Evolutionary conservation across 2,113 vertebrate genomes (phyloP).

Genomic region (Tupaia chinensis): DNA sequence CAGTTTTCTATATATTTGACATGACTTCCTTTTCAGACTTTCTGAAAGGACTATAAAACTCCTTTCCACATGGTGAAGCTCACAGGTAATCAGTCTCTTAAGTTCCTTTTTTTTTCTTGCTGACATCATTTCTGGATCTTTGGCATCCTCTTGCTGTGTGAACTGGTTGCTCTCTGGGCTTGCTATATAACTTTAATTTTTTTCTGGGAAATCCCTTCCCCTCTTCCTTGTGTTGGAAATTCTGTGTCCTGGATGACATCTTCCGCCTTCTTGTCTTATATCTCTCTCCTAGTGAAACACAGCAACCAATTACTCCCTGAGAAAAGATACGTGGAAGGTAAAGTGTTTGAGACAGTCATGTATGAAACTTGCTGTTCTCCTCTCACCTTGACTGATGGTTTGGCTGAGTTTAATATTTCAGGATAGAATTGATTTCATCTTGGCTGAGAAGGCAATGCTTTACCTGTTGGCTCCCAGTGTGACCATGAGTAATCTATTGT

Average conservation of each 20-base stretch:
- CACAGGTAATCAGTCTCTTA: not conserved
- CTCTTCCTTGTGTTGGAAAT: not conserved
- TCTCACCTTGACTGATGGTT: not conserved
- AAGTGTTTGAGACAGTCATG: not conserved
- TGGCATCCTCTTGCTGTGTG: not conserved
- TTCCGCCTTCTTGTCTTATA: too few relatives aligned
- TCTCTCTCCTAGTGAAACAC: not conserved
- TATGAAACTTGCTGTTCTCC: not conserved
- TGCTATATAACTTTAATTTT: not conserved
- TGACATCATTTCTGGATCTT: not conserved
- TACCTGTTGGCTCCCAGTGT: not conserved
- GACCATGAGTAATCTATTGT: not conserved
- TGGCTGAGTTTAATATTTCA: not conserved
- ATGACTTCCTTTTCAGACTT: not conserved
- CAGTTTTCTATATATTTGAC: not conserved
- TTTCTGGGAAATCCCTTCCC: not conserved
- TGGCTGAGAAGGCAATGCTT: not conserved
- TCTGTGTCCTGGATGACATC: not conserved
- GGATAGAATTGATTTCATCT: constrained; percentile 6
- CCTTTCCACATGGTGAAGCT: not conserved
- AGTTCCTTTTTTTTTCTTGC: not conserved
- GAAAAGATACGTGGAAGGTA: not conserved
- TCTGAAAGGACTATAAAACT: not conserved
- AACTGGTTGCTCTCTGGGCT: not conserved
- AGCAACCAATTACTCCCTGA: not conserved